These are phyloP conservation scores for Neria commutata DNA, from an alignment of 2,888 invertebrate species.

Conservation along the genomic window DNA sequence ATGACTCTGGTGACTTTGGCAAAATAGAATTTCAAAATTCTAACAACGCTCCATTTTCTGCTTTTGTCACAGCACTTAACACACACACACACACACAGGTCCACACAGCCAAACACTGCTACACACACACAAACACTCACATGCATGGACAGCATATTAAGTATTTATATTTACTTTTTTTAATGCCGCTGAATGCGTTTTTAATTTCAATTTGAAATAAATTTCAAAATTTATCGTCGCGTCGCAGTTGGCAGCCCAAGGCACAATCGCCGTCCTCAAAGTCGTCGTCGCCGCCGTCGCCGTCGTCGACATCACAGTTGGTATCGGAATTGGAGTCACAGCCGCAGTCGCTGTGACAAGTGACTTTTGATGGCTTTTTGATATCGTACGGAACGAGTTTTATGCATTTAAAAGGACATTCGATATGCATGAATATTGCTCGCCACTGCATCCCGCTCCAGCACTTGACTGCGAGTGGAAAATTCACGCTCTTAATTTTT, in stretches of 20 bases:
- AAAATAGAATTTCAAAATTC: neutral
- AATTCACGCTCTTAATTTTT: neutral
- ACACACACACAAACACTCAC: too few species aligned
- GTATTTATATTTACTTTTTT: constrained; percentile 18
- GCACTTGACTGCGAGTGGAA: neutral
- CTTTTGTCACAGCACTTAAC: too few species aligned
- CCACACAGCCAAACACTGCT: too few species aligned
- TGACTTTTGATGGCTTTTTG: constrained; percentile 37
- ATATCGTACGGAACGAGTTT: constrained; percentile 34
- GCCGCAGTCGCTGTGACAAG: constrained; percentile 27
- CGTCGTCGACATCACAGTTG: too few species aligned
- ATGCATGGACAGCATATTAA: constrained; percentile 5
- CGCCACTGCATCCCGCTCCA: too few species aligned
- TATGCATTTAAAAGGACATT: constrained; percentile 38
- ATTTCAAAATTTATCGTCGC: constrained; percentile 39
- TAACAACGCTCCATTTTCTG: too few species aligned
- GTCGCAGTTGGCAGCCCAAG: constrained; percentile 6
- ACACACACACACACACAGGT: too few species aligned
- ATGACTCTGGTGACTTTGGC: too few species aligned
- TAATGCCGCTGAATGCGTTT: constrained; percentile 32
- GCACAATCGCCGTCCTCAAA: too few species aligned
- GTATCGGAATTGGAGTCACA: too few species aligned
- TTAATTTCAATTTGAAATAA: constrained; percentile 46
- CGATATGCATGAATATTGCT: constrained; percentile 20
- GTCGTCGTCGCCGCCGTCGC: too few species aligned